phyloP scores from a whole-genome alignment of 2,113 vertebrate species.

The Onychostoma macrolepis region DNA sequence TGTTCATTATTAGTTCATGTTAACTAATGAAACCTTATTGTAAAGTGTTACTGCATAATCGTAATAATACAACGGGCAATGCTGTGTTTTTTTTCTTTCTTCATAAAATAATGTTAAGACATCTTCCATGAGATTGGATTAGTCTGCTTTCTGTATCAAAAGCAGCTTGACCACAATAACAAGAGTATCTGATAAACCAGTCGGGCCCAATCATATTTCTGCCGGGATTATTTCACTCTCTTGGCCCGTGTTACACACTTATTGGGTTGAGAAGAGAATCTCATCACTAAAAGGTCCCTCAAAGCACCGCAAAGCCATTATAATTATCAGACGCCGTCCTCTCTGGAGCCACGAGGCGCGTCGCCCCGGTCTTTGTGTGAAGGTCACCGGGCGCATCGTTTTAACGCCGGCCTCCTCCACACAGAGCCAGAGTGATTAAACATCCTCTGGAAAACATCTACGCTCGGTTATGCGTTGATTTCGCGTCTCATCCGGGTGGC shows the following conservation, averaged over 20 bases:
- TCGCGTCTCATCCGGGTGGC: neutral
- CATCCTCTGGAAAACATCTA: neutral
- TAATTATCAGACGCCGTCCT: conserved; percentile 17
- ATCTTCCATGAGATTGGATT: neutral
- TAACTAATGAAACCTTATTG: neutral
- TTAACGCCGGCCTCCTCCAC: neutral
- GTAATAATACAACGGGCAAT: neutral
- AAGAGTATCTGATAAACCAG: conserved; percentile 1
- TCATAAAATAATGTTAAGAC: neutral
- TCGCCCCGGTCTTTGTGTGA: conserved; percentile 11
- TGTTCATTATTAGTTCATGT: no score
- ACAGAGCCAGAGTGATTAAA: neutral
- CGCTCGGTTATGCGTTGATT: neutral
- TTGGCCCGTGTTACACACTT: neutral
- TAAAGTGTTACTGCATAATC: neutral
- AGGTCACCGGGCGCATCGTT: conserved; percentile 36
- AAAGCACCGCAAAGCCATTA: conserved; percentile 47
- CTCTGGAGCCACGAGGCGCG: neutral
- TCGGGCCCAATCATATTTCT: conserved; percentile 5
- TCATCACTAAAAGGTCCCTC: conserved; percentile 44
- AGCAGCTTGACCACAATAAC: neutral
- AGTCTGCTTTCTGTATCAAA: neutral
- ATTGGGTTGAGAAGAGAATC: conserved; percentile 42
- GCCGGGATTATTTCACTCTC: conserved; percentile 12
- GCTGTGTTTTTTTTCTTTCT: neutral